Base-by-base conservation (phyloP, 1,140 invertebrate species). In the Hylaeus anthracinus region DNA sequence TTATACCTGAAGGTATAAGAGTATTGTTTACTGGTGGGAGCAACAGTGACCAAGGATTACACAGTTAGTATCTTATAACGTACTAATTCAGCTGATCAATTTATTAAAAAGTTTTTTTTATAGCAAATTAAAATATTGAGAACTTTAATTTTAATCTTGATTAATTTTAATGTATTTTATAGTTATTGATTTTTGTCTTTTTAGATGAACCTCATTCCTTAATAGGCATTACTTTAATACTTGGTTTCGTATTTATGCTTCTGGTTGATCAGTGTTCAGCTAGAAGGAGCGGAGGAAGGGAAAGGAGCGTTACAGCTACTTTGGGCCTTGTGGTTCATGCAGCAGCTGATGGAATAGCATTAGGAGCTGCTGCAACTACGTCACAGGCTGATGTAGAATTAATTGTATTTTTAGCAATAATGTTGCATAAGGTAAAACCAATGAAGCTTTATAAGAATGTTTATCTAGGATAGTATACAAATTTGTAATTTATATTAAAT, bases 371-470 rank as follows among this genome's bases (percentile, higher is more conserved):
- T 1, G 98, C 98, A 0, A 98, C 97, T 0, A 98, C 98, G 1
- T 97, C 97, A 5, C 98, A 99, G 89, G 95, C 98, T 37, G 98
- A 99, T 90, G 98, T 99, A 4, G 99, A 99, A 94, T 96, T 99
- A 88, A 99, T 99, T 83, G 98, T 99, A 37, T 99, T 99, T 92
- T 92, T 99, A 55, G 99, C 99, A 43, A 99, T 99, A 83, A 99
- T 99, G 98, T 94, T 99, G 15, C 99, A 99, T 90, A 99, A 99
- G 94, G 96, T 97, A 92, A 87, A 60, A 39, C 12, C n/a, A 67
- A 60, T 60, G 43, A 53, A 61, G 15, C 51, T 61, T 3, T 51
- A 1, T 15, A 43, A 12, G 60, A n/a, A 56, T 55, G 4, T 61
- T 9, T 72, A 56, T 55, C 6, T 37, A 72, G 56, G 37, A 48